A percentile compares a stretch with the other conserved stretches of the same genome.
Conservation (phyloP, 2,888 invertebrate genomes). For the Deladenus siricidicola region DNA sequence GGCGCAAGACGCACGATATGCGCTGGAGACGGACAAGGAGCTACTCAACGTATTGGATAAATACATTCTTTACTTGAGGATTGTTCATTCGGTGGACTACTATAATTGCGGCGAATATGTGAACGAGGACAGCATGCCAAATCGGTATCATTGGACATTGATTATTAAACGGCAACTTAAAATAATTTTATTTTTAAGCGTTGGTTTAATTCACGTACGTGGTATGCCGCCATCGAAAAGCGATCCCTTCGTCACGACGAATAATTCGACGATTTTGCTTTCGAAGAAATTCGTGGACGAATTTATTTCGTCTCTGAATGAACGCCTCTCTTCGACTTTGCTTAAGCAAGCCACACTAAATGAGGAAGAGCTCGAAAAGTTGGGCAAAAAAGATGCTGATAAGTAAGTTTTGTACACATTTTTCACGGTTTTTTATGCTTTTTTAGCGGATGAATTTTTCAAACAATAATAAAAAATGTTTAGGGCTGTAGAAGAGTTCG, state of each 20-base stretch:
- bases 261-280: constrained; percentile 47
- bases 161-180: too few species aligned
- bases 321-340: constrained; percentile 76
- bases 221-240: constrained; percentile 72
- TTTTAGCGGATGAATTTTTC: too few species aligned
- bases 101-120: constrained; percentile 98
- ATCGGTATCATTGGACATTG: constrained; percentile 55
- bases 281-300: constrained; percentile 51
- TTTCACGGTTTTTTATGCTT: too few species aligned
- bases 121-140: constrained; percentile 99
- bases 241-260: constrained; percentile 59
- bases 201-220: constrained; percentile 93
- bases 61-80: constrained; percentile 80
- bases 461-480: too few species aligned
- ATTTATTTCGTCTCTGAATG: constrained; percentile 66
- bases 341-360: constrained; percentile 68
- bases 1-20: constrained; percentile 55
- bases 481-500: constrained; percentile 80
- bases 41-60: constrained; percentile 66
- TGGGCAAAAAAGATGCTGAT: constrained; percentile 72
- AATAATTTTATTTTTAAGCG: too few species aligned
- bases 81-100: constrained; percentile 96
- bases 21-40: constrained; percentile 45
- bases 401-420: constrained; percentile 53
- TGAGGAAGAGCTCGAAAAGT: constrained; percentile 70